Evolutionary conservation across 2,797 vertebrate genomes (phyloP), one percentile per base, ranked within the genome.

Genomic region (Xerus rutilus): DNA sequence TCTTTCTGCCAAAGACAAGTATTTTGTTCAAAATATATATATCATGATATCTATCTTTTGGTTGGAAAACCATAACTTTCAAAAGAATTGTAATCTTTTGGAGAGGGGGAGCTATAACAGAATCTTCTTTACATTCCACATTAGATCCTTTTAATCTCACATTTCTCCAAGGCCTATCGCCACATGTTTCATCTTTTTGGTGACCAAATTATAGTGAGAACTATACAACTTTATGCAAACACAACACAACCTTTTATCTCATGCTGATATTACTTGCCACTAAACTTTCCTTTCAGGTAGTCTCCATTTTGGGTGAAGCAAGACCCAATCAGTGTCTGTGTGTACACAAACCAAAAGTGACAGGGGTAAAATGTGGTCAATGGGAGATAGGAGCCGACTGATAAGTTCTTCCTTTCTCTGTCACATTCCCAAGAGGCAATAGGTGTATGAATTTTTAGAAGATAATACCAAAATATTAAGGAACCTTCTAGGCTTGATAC

Each of bases 391-490:
- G n/a, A 79, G 0, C 0, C 23, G 69, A 21, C 74, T 1, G 43
- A 85, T 57, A 78, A 74, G 69, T 93, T 62, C 8, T 81, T 69
- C 28, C 7, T 77, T 94, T 88, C 35, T 87, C 65, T 91, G 7
- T 28, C 20, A 79, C 3, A 78, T 1, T 64, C 10, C 18, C 72
- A 9, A 28, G 47, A 64, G 54, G 7, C 13, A 83, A n/a, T 74
- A 20, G 18, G 43, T 90, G 77, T 89, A 76, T 90, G 25, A 85
- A 4, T 91, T 84, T 14, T 85, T 25, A 88, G 57, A 77, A 86
- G 14, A 59, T 52, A 39, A 11, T 35, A 85, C 5, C n/a, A 91
- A 93, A 85, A 91, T 4, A 57, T 94, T 94, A 74, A 87, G 12
- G 7, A 69, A 78, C 91, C 35, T 49, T 1, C 85, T 76, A 14